Conservation (phyloP, 2,797 vertebrate genomes). For the Peromyscus attwateri region DNA sequence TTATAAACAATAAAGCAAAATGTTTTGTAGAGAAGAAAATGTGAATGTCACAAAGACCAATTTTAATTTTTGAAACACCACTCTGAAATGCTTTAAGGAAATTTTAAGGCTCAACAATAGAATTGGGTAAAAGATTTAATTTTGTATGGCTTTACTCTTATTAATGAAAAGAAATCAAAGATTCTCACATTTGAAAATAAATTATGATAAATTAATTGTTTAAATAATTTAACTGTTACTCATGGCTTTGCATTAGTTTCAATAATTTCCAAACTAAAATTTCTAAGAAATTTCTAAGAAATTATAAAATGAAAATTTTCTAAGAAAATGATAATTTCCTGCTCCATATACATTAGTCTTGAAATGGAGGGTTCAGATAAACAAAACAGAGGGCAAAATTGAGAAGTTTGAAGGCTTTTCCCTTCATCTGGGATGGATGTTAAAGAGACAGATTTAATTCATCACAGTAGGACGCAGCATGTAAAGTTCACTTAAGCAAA, state of each 20-base stretch:
- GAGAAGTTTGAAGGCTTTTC: slow-evolving; percentile 19
- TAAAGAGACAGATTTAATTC: slow-evolving; percentile 27
- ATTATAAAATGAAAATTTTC: neutral
- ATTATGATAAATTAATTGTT: neutral
- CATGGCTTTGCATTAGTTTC: neutral
- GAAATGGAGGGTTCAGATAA: neutral
- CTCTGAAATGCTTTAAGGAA: neutral
- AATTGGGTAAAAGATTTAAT: neutral
- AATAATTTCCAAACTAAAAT: slow-evolving; percentile 46
- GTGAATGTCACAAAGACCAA: neutral
- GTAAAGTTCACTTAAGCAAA: neutral
- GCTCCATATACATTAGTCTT: neutral
- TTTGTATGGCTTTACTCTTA: neutral
- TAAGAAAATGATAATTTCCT: neutral
- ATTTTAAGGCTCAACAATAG: slow-evolving; percentile 5
- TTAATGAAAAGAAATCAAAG: slow-evolving; percentile 16
- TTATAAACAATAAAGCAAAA: neutral
- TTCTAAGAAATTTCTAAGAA: no score
- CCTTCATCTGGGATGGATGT: neutral
- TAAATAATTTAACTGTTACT: neutral
- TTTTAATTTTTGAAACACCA: neutral
- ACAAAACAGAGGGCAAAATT: neutral
- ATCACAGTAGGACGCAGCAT: neutral
- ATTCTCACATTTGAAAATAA: neutral
- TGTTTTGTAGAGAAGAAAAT: neutral